A percentile compares a stretch with the other conserved stretches of the same genome.
Evolutionary conservation across 1,140 invertebrate genomes (phyloP).

Genomic region (Polypedilum vanderplanki): DNA sequence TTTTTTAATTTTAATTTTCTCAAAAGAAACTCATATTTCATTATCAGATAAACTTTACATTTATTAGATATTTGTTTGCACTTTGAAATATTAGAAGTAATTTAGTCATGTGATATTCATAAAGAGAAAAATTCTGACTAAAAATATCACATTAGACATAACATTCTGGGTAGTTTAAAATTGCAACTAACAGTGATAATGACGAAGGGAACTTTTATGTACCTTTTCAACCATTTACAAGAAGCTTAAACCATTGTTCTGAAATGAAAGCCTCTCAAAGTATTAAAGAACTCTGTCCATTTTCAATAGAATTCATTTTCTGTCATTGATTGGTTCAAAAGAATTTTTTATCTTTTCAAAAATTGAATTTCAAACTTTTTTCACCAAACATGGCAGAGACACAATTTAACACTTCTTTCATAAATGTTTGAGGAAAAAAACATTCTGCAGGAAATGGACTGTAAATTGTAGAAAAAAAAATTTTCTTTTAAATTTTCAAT

Average conservation of each 20-base stretch:
- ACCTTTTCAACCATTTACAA: not conserved
- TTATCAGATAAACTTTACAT: too few species aligned
- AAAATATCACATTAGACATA: too few species aligned
- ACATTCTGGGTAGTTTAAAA: too few species aligned
- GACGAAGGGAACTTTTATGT: too few species aligned
- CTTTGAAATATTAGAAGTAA: too few species aligned
- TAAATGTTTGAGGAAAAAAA: not conserved
- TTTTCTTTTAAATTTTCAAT: not conserved
- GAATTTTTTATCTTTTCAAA: not conserved
- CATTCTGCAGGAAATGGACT: not conserved
- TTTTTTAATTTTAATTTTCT: too few species aligned
- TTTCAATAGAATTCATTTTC: not conserved
- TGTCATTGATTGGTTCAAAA: not conserved
- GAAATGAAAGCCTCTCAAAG: not conserved
- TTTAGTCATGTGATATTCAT: too few species aligned
- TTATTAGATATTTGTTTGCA: too few species aligned
- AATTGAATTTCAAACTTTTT: not conserved
- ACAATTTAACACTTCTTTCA: constrained; percentile 3
- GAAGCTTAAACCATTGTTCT: constrained; percentile 10
- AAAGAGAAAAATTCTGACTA: too few species aligned
- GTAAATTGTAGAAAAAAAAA: not conserved
- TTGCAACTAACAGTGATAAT: too few species aligned
- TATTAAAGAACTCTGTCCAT: not conserved
- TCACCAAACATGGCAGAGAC: not conserved
- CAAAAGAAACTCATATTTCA: too few species aligned